A percentile compares a stretch with the other conserved stretches of the same genome.
Evolutionary conservation across 2,797 vertebrate species (phyloP).

Genomic region (Australoheros facetus): DNA sequence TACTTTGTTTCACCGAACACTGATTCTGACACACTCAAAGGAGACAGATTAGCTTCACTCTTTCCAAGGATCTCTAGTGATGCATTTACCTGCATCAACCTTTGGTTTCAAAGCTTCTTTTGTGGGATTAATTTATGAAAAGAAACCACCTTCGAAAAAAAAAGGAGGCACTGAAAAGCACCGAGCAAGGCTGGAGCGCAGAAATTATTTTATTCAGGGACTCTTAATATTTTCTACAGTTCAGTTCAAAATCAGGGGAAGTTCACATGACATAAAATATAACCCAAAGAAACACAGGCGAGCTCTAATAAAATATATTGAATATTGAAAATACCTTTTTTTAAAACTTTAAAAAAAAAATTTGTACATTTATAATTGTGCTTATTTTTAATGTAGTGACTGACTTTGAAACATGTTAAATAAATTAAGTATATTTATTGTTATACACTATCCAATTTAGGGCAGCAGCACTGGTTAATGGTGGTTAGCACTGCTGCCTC

Average conservation of each 20-base stretch:
- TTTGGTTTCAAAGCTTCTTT: neutral
- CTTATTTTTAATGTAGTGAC: too few relatives aligned
- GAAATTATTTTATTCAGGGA: neutral
- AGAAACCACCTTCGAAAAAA: neutral
- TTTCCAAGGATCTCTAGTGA: accelerated
- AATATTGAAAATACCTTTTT: too few relatives aligned
- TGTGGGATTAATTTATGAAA: neutral
- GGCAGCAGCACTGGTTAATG: too few relatives aligned
- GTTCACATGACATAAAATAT: too few relatives aligned
- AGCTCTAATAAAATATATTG: neutral
- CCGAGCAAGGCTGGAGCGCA: neutral
- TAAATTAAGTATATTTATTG: neutral
- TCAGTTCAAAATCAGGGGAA: neutral
- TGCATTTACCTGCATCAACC: neutral
- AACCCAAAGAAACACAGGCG: neutral
- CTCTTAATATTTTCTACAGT: neutral
- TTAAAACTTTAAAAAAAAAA: too few relatives aligned
- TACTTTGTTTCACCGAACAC: neutral
- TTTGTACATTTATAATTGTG: too few relatives aligned
- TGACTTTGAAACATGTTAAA: too few relatives aligned
- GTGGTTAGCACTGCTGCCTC: too few relatives aligned
- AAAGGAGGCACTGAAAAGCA: neutral
- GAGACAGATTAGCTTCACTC: neutral
- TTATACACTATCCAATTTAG: neutral
- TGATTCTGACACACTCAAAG: neutral